Percentiles rank a stretch among this genome's conserved stretches.
phyloP scores from a whole-genome alignment of 37 sponge, comb jelly and placozoan genomes.

The Chondrilla cf. caribensis region DNA sequence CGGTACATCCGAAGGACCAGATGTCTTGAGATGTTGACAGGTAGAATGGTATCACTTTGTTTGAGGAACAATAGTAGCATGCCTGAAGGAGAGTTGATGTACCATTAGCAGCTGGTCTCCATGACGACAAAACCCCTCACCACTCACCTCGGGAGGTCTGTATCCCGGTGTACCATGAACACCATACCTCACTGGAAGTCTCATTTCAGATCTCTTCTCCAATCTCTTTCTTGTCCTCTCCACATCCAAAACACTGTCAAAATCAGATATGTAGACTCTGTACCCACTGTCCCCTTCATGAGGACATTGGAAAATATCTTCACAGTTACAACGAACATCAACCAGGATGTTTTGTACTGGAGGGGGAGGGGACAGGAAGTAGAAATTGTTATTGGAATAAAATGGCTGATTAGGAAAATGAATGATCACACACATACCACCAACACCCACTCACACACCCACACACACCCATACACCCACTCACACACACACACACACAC shows the following conservation, averaged over 20 bases:
- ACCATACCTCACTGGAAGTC: neutral
- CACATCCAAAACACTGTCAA: conserved; percentile 34
- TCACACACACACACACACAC: too few species aligned
- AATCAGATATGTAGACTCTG: conserved; percentile 33
- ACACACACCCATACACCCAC: too few species aligned
- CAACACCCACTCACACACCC: too few species aligned
- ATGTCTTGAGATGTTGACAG: conserved; percentile 24
- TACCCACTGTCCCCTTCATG: conserved; percentile 3
- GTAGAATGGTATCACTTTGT: neutral
- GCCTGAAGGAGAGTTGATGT: conserved; percentile 6
- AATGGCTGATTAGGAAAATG: too few species aligned
- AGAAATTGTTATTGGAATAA: neutral
- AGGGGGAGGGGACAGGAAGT: neutral
- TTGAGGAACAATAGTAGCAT: neutral
- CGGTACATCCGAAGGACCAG: conserved; percentile 29
- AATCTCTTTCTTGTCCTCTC: neutral
- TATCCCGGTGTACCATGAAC: conserved; percentile 9
- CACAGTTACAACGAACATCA: neutral
- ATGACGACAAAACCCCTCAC: neutral
- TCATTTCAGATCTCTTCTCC: neutral
- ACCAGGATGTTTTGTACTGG: conserved; percentile 15
- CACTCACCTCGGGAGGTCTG: conserved; percentile 20
- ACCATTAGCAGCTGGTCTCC: too few species aligned
- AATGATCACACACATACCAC: too few species aligned
- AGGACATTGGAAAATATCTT: neutral